phyloP scores from a whole-genome alignment of 2,888 invertebrate genomes.

The Zaprionus lineosus region DNA sequence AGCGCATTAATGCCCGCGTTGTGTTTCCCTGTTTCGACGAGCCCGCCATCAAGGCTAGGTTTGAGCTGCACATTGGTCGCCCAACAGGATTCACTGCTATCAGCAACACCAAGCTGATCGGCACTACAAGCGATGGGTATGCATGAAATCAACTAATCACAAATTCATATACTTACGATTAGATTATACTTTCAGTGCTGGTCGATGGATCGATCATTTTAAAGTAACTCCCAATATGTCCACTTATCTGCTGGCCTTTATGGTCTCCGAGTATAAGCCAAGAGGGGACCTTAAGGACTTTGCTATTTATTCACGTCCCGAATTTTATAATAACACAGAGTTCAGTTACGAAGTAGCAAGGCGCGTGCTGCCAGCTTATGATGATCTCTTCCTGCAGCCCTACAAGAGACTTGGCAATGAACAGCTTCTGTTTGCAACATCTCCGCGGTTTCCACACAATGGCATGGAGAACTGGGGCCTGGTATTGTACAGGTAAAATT shows the following conservation, averaged over 20 bases:
- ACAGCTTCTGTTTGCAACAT: slow-evolving; percentile 90
- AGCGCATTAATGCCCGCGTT: slow-evolving; percentile 86
- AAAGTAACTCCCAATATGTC: slow-evolving; percentile 86
- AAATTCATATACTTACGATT: slow-evolving; percentile 5
- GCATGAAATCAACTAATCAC: background rate
- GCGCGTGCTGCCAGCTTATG: slow-evolving; percentile 76
- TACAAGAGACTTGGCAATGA: slow-evolving; percentile 85
- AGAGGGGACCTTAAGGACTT: slow-evolving; percentile 51
- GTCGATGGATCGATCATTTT: slow-evolving; percentile 69
- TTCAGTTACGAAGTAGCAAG: slow-evolving; percentile 84
- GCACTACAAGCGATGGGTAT: slow-evolving; percentile 54
- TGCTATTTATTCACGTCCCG: slow-evolving; percentile 87
- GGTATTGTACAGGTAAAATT: slow-evolving; percentile 91
- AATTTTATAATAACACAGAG: slow-evolving; percentile 86
- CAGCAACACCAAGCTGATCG: slow-evolving; percentile 70
- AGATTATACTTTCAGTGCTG: slow-evolving; percentile 32
- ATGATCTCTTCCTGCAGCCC: slow-evolving; percentile 87
- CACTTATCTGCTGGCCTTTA: slow-evolving; percentile 91
- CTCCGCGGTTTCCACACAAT: slow-evolving; percentile 90
- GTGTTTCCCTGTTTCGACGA: slow-evolving; percentile 92
- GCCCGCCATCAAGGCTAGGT: slow-evolving; percentile 87
- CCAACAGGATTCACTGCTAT: slow-evolving; percentile 77
- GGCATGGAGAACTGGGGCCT: slow-evolving; percentile 97
- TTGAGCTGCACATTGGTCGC: slow-evolving; percentile 86
- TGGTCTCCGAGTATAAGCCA: slow-evolving; percentile 85